A percentile compares a stretch with the other conserved stretches of the same genome.
These are phyloP conservation scores for Paracyclopina nana DNA, from an alignment of 1,140 invertebrate species.

Conservation along the genomic window DNA sequence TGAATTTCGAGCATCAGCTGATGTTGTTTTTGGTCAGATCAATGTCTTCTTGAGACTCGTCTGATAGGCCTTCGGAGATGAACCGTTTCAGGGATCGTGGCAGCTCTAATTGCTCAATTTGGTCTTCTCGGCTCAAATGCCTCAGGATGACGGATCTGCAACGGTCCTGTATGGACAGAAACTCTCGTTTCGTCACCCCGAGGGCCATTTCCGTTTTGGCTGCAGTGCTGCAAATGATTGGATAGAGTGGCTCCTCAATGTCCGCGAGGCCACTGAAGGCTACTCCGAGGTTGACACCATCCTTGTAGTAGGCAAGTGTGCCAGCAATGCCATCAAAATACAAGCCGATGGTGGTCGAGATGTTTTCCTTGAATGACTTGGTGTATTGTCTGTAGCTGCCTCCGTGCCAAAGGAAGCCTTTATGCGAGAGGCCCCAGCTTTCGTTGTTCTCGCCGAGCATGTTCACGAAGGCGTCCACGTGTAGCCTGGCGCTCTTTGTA, in stretches of 20 bases:
- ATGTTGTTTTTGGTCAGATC: background rate
- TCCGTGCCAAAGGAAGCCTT: conserved; percentile 46
- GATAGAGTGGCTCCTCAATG: conserved; percentile 38
- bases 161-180: conserved; percentile 41
- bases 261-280: conserved; percentile 30
- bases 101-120: conserved; percentile 8
- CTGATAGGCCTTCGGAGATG: conserved; percentile 11
- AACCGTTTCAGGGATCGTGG: conserved; percentile 3
- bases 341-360: conserved; percentile 39
- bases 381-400: conserved; percentile 39
- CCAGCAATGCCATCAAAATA: conserved; percentile 45
- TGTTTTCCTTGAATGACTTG: conserved; percentile 45
- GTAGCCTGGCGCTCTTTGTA: conserved; percentile 38
- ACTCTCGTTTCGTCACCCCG: conserved; percentile 34
- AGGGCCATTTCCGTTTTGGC: conserved; percentile 51
- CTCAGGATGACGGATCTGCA: conserved; percentile 9
- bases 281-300: conserved; percentile 40
- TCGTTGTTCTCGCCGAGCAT: conserved; percentile 45
- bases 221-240: conserved; percentile 47
- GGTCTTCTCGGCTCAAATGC: background rate
- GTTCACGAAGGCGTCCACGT: conserved; percentile 43
- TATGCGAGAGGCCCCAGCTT: conserved; percentile 51
- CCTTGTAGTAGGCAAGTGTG: conserved; percentile 49
- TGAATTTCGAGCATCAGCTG: too few relatives aligned
- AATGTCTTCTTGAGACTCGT: conserved; percentile 6